Evolutionary conservation across 1,140 invertebrate species (phyloP).

Genomic region (Tetramorium parvispinum): DNA sequence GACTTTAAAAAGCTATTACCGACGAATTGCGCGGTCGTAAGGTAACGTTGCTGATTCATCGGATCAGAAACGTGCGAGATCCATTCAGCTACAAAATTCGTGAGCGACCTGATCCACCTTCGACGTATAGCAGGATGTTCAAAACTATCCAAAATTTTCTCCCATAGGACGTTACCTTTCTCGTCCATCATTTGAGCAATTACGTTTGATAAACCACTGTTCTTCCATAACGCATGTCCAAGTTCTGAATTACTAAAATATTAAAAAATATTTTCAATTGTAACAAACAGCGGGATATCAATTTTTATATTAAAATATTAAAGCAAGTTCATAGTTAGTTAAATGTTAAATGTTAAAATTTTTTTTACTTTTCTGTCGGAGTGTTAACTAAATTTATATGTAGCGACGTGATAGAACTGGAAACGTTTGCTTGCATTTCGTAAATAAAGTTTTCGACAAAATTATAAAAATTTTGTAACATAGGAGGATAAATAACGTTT

Average conservation of each 20-base stretch:
- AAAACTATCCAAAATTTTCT: conserved; percentile 90
- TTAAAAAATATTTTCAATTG: conserved; percentile 6
- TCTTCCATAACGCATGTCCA: conserved; percentile 90
- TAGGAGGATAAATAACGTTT: no score
- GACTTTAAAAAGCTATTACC: conserved; percentile 91
- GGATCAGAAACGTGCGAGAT: conserved; percentile 91
- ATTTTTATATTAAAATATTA: conserved; percentile 8
- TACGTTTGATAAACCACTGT: conserved; percentile 89
- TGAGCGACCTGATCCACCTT: conserved; percentile 91
- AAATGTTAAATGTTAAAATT: no score
- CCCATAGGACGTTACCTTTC: conserved; percentile 89
- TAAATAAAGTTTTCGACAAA: no score
- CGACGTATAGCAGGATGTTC: conserved; percentile 91
- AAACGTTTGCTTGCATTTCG: no score
- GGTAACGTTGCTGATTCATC: conserved; percentile 90
- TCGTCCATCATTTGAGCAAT: conserved; percentile 87
- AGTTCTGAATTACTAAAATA: conserved; percentile 89
- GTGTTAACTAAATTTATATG: no score
- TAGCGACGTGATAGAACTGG: no score
- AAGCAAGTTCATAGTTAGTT: no score
- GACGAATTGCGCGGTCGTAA: conserved; percentile 89
- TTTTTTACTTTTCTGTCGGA: no score
- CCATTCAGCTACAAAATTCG: conserved; percentile 91
- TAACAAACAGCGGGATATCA: neutral
- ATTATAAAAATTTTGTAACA: no score